Base-by-base conservation (phyloP, 2,888 invertebrate genomes). In the Fabriciana adippe region DNA sequence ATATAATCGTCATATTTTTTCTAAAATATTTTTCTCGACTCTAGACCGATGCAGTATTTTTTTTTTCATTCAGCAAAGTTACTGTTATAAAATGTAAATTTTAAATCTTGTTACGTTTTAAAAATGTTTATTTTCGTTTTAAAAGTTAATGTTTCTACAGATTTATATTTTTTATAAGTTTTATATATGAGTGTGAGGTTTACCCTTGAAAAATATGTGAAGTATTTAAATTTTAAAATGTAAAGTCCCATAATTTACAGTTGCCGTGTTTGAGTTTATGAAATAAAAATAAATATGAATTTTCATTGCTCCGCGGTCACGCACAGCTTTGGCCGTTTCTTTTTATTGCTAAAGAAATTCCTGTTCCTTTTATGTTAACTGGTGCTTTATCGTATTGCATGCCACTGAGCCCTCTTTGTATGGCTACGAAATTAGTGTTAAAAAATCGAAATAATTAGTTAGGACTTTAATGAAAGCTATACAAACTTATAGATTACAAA, bases 341-440 rank as follows among this genome's bases (percentile, higher is more conserved):
- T 85, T 86, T 85, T 86, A 85, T 86, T 85, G 81, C 80, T 81
- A 76, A 81, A 84, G 85, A 82, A 87, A 84, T 84, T 82, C 80
- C 79, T 85, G 84, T 81, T 85, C 81, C 84, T 85, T 88, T 89
- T 87, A 88, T 86, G 86, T 86, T 84, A 87, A 86, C 85, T 81
- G 82, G 82, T 80, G 80, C 79, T 86, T 87, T 88, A 85, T 87
- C 86, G 89, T 86, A 84, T 87, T 85, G 85, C 88, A 88, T 88
- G 89, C 85, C 80, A 81, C 79, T 80, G 83, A 85, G 79, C 83
- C 79, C 78, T 79, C 74, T 79, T 80, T 66, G 50, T 21, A 47
- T 15, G 59, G 66, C 66, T 57, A 69, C 35, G 35, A 69, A 45
- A 66, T 60, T 47, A 50, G 51, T 48, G 54, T 69, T 53, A 59